Evolutionary conservation across 2,113 vertebrate genomes (phyloP), one percentile per base, ranked within the genome.

Genomic region (Chaetops frenatus): DNA sequence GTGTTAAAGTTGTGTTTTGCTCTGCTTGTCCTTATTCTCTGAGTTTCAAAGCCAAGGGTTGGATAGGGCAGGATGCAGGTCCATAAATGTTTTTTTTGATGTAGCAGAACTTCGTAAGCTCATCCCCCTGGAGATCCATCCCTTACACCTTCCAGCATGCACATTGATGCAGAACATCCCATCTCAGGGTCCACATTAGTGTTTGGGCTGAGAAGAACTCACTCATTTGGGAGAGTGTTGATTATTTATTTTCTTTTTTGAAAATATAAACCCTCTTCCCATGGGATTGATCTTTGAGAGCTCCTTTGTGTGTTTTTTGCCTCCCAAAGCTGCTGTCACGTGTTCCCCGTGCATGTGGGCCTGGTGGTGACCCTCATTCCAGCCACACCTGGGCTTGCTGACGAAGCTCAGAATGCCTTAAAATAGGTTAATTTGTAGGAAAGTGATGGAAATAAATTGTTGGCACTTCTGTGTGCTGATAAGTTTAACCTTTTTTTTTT

Each of bases 351-450:
- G 36, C 85, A 58, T 29, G 10, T 73, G 81, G 45, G 80, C 58
- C 89, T 27, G 54, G 53, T 61, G 91, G 27, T 93, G 83, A 92
- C 88, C 89, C 79, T 66, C 48, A 92, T 84, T 94, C 82, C 78
- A 61, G 7, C 58, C 83, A 81, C 95, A 94, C 87, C 89, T 92
- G 91, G 69, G 60, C 86, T 85, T 38, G 73, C 90, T 87, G 95
- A 93, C 90, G 91, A 96, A 81, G 73, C 92, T 92, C 93, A 84
- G 67, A 76, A 77, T 38, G 50, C 81, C 88, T 89, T 88, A 95
- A 92, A 92, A 93, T 85, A 81, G 96, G 93, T 94, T 95, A 94
- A 94, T 95, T 94, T 94, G 88, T 51, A 91, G 77, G 88, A 71
- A 96, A 96, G 86, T 77, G 88, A 81, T 72, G 92, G 86, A 94